Evolutionary conservation across 2,113 vertebrate genomes (phyloP).

Genomic region (Mus musculus): GRCm39 chr3:33097001-33097500

Average conservation of each 20-base stretch:
- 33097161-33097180: not conserved
- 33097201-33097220: not conserved
- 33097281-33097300: not conserved
- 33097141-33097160: no score
- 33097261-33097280: not conserved
- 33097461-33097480: not conserved
- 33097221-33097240: not conserved
- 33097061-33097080: not conserved
- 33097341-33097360: not conserved
- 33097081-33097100: not conserved
- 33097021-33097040: not conserved
- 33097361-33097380: not conserved
- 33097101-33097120: not conserved
- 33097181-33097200: not conserved
- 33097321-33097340: not conserved
- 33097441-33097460: not conserved
- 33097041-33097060: slow-evolving; percentile 1
- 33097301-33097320: not conserved
- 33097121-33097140: not conserved
- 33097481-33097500: not conserved
- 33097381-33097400: not conserved
- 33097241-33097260: not conserved
- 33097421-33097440: not conserved
- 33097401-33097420: not conserved
- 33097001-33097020: not conserved